Base-by-base conservation (phyloP, 2,797 vertebrate genomes). In the Eulemur coronatus region DNA sequence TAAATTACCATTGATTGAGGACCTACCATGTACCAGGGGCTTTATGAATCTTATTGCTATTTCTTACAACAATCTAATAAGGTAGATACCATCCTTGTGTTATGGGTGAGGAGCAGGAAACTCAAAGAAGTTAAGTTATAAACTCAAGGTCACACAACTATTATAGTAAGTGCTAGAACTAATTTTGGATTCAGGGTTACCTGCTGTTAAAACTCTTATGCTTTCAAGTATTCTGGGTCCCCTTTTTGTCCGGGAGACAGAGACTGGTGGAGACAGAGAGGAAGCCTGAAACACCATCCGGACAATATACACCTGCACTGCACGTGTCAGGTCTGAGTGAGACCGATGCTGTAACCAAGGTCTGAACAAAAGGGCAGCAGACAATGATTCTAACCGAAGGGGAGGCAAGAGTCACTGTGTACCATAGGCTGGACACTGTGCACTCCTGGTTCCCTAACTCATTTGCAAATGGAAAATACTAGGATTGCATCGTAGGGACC, bases 1-100 rank as follows among this genome's bases (percentile, higher is more conserved):
- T 78, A 38, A 70, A 15, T 50, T 26, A 30, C 24, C 26, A 9
- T 8, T 26, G 48, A 18, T 14, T 4, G 38, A 93, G 73, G 67
- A 8, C 41, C 4, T 14, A 5, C 38, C 1, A 0, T 4, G 4
- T 22, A 20, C 57, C n/a, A 52, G 57, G 18, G 10, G 6, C 17
- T 50, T 91, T 50, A 4, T 8, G 28, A 43, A 69, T 3, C 33
- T 13, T 38, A 11, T 55, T 17, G 15, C 4, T 48, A 8, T 57
- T 67, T 35, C 70, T 61, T 28, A 84, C 18, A 38, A 48, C 20
- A 35, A 33, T 43, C 14, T 1, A 7, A n/a, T 24, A 17, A 76
- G 13, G 12, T 3, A 43, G 84, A 26, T 38, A 24, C 5, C 24
- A 28, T 4, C 4, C 43, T 28, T 0, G 0, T 1, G 26, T 33